Percentiles rank a stretch among this genome's conserved stretches.
Conservation (phyloP, 2,888 invertebrate species). For the Seira sanloemensis region DNA sequence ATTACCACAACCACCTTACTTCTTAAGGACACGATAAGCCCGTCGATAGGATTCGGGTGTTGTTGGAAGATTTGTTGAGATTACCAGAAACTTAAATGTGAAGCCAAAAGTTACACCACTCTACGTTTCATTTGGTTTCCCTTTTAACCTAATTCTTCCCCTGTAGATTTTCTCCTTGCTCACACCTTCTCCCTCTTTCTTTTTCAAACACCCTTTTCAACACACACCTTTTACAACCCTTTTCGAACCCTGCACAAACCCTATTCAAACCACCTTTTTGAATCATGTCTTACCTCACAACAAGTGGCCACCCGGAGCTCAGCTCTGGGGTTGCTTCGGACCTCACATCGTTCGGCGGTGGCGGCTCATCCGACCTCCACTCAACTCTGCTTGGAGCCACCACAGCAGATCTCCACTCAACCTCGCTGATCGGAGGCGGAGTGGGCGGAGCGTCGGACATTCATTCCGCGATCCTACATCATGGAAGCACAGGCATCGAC, state of each 20-base stretch:
- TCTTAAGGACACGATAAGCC: neutral
- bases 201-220: neutral
- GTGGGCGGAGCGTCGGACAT: neutral
- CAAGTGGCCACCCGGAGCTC: slow-evolving; percentile 23
- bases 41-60: neutral
- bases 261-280: neutral
- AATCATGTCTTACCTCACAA: slow-evolving; percentile 37
- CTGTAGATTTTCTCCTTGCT: neutral
- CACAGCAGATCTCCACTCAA: neutral
- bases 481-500: neutral
- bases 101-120: neutral
- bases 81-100: neutral
- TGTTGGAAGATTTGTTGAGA: neutral
- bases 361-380: neutral
- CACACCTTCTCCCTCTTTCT: neutral
- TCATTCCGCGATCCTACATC: neutral
- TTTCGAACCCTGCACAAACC: neutral
- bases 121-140: neutral
- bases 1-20: neutral
- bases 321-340: neutral
- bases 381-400: neutral
- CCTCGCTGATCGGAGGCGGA: slow-evolving; percentile 12
- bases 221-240: no score
- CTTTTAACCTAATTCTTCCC: neutral
- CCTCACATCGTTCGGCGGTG: neutral